Percentiles rank a stretch among this genome's conserved stretches.
These are phyloP conservation scores for Enteromius unitaeniatus DNA, from an alignment of 2,797 vertebrate genomes.

Conservation along the genomic window DNA sequence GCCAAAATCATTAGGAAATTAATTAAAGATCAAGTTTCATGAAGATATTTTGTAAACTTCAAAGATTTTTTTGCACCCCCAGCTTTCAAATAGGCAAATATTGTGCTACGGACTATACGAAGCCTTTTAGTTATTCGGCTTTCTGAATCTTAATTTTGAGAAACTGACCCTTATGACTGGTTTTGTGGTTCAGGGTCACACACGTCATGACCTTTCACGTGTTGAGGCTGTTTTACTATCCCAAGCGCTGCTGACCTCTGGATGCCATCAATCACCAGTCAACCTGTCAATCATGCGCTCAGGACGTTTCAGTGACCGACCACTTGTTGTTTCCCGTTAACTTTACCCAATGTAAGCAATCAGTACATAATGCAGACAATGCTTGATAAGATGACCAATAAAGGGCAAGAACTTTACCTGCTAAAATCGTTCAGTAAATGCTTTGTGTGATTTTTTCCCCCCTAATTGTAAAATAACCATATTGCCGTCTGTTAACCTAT, in stretches of 20 bases:
- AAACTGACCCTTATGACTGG: neutral
- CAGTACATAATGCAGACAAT: constrained; percentile 67
- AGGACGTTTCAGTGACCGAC: constrained; percentile 58
- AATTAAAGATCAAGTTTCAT: neutral
- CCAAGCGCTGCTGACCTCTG: constrained; percentile 32
- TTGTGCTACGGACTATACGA: neutral
- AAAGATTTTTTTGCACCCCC: neutral
- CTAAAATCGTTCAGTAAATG: constrained; percentile 48
- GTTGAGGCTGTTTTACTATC: constrained; percentile 22
- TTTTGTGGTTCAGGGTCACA: neutral
- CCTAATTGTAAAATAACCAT: neutral
- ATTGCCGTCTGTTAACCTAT: neutral
- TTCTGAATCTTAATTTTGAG: neutral
- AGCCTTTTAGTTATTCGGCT: neutral
- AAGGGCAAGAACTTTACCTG: constrained; percentile 60
- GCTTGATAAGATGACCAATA: constrained; percentile 75
- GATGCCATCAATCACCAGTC: constrained; percentile 8
- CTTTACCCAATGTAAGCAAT: constrained; percentile 60
- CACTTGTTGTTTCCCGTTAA: constrained; percentile 61
- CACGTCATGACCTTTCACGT: constrained; percentile 5
- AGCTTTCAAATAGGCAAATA: neutral
- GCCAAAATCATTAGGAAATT: neutral
- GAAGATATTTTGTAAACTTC: neutral
- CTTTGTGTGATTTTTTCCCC: constrained; percentile 17
- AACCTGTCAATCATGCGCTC: constrained; percentile 5